Percentiles rank a stretch among this genome's conserved stretches.
Evolutionary conservation across 2,797 vertebrate genomes (phyloP).

Genomic region (Chlorospingus semifuscus): DNA sequence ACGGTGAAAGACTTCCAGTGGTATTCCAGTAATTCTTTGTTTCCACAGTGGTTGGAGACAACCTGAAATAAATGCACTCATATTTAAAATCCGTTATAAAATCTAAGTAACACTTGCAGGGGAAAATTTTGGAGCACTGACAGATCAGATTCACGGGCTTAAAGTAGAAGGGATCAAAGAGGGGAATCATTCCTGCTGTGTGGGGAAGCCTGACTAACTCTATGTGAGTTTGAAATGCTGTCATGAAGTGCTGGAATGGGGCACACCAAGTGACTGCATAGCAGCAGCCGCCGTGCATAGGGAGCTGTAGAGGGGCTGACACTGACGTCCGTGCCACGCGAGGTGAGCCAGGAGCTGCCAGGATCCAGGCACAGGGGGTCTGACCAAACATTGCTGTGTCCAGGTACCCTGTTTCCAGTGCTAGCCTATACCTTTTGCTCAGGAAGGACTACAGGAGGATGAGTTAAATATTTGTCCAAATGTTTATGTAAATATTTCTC

Average conservation of each 20-base stretch:
- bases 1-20: background rate
- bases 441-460: background rate
- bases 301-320: background rate
- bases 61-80: background rate
- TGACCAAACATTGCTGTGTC: background rate
- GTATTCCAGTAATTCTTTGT: background rate
- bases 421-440: background rate
- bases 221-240: background rate
- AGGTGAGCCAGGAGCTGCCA: background rate
- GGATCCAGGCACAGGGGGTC: fast-evolving
- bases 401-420: background rate
- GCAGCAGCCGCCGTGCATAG: fast-evolving
- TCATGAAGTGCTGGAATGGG: background rate
- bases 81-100: background rate
- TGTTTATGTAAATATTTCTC: background rate
- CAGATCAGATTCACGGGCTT: background rate
- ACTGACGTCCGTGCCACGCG: background rate
- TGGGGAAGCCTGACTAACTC: background rate
- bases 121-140: background rate
- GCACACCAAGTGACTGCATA: background rate
- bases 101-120: background rate
- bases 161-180: background rate
- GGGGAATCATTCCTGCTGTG: background rate
- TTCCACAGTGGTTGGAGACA: background rate
- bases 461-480: background rate